phyloP scores from a whole-genome alignment of 1,140 invertebrate genomes.

The Phthorimaea operculella region DNA sequence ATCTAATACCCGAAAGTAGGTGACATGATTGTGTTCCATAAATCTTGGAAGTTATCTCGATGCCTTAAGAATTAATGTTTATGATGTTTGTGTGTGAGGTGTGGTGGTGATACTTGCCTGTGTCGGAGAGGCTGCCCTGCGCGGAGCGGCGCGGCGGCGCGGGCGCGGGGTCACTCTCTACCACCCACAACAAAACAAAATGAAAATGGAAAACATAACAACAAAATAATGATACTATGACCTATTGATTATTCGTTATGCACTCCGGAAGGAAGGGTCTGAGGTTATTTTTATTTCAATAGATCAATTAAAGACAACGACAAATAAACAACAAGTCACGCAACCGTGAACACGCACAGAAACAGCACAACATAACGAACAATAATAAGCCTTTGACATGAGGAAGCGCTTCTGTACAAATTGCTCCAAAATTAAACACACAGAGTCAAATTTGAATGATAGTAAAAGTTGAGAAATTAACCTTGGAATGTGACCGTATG shows the following conservation, averaged over 20 bases:
- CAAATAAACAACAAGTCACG: conserved; percentile 15
- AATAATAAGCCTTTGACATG: conserved; percentile 27
- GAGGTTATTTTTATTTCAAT: background rate
- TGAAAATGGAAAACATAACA: conserved; percentile 31
- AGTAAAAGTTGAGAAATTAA: conserved; percentile 60
- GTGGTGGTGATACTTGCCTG: conserved; percentile 70
- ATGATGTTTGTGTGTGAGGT: background rate
- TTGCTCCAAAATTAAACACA: conserved; percentile 54
- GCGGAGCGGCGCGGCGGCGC: conserved; percentile 73
- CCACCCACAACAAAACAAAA: conserved; percentile 58
- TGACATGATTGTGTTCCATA: conserved; percentile 1
- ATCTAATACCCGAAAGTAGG: conserved; percentile 22
- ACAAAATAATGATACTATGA: conserved; percentile 27
- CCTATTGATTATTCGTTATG: conserved; percentile 24
- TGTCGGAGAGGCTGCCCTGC: conserved; percentile 69
- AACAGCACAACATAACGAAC: conserved; percentile 20
- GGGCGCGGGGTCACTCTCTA: conserved; percentile 75
- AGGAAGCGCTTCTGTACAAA: conserved; percentile 18
- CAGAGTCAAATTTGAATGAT: conserved; percentile 21
- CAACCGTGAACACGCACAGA: conserved; percentile 18
- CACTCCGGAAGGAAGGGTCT: background rate
- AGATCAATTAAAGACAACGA: conserved; percentile 1
- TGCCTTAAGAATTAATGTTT: background rate
- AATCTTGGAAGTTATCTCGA: background rate
- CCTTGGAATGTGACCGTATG: conserved; percentile 83